phyloP scores from a whole-genome alignment of 1,140 invertebrate species.

The Hetaerina americana region DNA sequence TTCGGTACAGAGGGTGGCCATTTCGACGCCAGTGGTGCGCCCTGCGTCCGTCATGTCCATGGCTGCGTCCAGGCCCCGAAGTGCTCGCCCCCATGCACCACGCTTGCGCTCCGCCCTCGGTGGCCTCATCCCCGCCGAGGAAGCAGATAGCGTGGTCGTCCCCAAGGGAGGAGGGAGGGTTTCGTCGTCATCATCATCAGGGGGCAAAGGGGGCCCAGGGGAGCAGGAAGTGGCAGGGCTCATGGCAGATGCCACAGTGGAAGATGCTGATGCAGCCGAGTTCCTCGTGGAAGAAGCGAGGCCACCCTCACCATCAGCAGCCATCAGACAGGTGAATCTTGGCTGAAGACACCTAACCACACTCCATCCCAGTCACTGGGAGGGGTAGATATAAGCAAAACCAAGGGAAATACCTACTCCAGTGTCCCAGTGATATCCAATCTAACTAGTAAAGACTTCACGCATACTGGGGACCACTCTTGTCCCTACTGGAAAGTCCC shows the following conservation, averaged over 20 bases:
- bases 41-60: background rate
- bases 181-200: background rate
- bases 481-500: too few species aligned
- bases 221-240: too few species aligned
- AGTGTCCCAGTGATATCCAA: too few species aligned
- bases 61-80: background rate
- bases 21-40: background rate
- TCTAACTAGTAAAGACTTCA: too few species aligned
- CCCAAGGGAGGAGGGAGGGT: background rate
- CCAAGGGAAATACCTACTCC: too few species aligned
- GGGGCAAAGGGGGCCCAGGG: background rate
- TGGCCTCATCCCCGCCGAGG: background rate
- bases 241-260: background rate
- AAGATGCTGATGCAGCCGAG: background rate
- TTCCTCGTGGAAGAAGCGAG: background rate
- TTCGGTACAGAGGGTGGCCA: background rate
- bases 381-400: too few species aligned
- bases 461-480: too few species aligned
- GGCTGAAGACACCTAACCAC: too few species aligned
- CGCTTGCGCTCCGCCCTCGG: background rate
- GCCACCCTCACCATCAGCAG: background rate
- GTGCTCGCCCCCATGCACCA: background rate
- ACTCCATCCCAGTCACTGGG: too few species aligned
- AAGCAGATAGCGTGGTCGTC: too few species aligned
- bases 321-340: background rate